Conservation (phyloP, 53 echinoderm and acorn worm genomes). For the Echinometra lucunter region DNA sequence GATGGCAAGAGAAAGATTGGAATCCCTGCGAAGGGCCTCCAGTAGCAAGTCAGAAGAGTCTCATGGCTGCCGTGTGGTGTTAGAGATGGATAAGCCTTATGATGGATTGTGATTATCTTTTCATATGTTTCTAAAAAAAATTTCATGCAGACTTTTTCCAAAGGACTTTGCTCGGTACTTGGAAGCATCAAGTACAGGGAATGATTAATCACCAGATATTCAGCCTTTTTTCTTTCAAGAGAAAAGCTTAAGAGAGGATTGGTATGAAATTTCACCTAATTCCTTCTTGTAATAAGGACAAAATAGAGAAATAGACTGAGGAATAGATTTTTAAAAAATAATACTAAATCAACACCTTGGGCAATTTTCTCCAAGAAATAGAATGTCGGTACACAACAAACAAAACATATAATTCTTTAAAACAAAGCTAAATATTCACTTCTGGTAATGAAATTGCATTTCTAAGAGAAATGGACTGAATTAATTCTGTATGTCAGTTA, state of each 20-base stretch:
- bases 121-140: conserved; percentile 3
- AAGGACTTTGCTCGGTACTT: not conserved
- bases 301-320: not conserved
- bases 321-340: not conserved
- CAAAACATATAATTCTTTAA: no score
- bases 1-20: not conserved
- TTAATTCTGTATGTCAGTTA: no score
- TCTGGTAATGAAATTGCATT: no score
- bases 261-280: not conserved
- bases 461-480: no score
- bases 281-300: not conserved
- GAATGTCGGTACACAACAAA: no score
- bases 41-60: not conserved
- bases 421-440: no score
- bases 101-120: conserved; percentile 60
- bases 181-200: not conserved
- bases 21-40: not conserved
- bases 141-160: no score
- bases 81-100: conserved; percentile 4
- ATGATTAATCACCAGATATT: not conserved
- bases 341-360: not conserved
- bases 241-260: not conserved
- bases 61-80: not conserved
- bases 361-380: not conserved
- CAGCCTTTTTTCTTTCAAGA: not conserved